Percentiles rank a stretch among this genome's conserved stretches.
phyloP scores from a whole-genome alignment of 2,113 vertebrate genomes.

The Panurus biarmicus region DNA sequence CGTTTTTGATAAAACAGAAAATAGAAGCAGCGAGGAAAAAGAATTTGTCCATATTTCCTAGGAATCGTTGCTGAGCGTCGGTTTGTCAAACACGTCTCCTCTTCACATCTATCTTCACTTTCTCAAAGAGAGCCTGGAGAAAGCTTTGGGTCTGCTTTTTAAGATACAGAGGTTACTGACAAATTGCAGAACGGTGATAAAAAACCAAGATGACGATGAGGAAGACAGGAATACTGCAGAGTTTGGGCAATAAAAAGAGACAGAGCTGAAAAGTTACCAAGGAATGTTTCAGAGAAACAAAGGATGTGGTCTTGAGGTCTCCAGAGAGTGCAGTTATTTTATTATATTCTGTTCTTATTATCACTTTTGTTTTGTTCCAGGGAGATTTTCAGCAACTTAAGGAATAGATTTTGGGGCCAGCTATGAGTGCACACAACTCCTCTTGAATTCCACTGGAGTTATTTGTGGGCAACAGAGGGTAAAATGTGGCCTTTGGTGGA shows the following conservation, averaged over 20 bases:
- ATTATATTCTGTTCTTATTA: slow-evolving; percentile 43
- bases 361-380: slow-evolving; percentile 42
- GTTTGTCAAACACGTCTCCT: slow-evolving; percentile 49
- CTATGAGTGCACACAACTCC: neutral
- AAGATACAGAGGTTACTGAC: slow-evolving; percentile 1
- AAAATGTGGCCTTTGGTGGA: neutral
- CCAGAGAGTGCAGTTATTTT: slow-evolving; percentile 4
- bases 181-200: slow-evolving; percentile 1
- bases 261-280: slow-evolving; percentile 53
- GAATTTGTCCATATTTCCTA: slow-evolving; percentile 18
- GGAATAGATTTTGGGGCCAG: neutral
- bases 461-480: neutral
- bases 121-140: slow-evolving; percentile 36
- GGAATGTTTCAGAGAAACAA: slow-evolving; percentile 58
- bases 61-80: slow-evolving; percentile 27
- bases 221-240: neutral
- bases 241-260: slow-evolving; percentile 30
- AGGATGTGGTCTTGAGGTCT: slow-evolving; percentile 44
- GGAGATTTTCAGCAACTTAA: slow-evolving; percentile 48
- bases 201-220: neutral
- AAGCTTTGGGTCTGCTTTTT: slow-evolving; percentile 34
- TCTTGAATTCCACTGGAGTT: neutral
- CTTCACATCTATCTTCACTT: neutral
- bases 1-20: slow-evolving; percentile 65
- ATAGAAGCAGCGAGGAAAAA: slow-evolving; percentile 2